These are phyloP conservation scores for Lasaia peninsularis DNA, from an alignment of 1,140 invertebrate species.

Conservation along the genomic window DNA sequence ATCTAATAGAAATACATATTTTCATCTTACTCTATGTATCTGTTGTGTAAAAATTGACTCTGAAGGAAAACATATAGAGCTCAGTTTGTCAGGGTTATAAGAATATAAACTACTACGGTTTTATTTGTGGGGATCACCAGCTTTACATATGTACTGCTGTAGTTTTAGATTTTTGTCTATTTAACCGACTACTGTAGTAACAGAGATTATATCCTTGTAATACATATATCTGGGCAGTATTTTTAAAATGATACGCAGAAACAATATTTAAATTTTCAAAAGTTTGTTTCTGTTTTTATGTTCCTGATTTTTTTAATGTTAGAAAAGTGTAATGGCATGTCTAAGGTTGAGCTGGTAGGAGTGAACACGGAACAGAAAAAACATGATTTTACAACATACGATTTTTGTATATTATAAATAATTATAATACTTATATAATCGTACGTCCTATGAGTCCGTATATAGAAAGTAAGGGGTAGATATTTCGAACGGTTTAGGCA, in stretches of 20 bases:
- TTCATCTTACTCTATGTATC: no score
- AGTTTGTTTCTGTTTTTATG: not conserved
- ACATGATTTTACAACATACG: slow-evolving; percentile 2
- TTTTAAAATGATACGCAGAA: not conserved
- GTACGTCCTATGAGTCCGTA: not conserved
- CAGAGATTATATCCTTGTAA: no score
- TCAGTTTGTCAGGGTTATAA: no score
- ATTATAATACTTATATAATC: not conserved
- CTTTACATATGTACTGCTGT: no score
- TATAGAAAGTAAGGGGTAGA: not conserved
- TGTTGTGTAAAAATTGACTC: no score
- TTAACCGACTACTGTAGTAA: no score
- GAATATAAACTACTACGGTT: no score
- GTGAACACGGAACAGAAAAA: slow-evolving; percentile 1
- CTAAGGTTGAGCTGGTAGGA: slow-evolving; percentile 6
- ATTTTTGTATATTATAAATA: not conserved
- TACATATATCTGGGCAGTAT: not conserved
- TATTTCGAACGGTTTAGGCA: not conserved
- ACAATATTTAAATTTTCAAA: no score
- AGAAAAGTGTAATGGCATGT: slow-evolving; percentile 1
- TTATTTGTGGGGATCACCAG: no score
- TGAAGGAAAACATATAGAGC: no score
- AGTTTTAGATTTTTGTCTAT: no score
- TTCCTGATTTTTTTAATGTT: not conserved
- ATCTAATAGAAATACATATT: no score